A percentile compares a stretch with the other conserved stretches of the same genome.
These are phyloP conservation scores for Hucho hucho DNA, from an alignment of 2,113 vertebrate genomes.

Conservation along the genomic window DNA sequence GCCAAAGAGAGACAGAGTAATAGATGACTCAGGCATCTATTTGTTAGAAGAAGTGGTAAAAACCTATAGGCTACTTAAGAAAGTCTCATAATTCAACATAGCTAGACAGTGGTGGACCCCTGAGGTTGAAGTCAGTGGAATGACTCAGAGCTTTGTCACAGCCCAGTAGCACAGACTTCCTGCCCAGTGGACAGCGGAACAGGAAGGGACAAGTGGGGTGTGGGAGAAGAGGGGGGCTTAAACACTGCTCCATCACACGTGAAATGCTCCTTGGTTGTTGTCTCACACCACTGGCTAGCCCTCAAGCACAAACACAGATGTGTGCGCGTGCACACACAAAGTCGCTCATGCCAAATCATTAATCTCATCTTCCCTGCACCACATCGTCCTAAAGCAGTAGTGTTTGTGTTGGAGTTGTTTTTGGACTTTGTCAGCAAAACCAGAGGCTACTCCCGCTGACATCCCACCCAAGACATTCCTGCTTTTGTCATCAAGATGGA, in stretches of 20 bases:
- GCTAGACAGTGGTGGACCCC: background rate
- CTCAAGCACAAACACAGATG: background rate
- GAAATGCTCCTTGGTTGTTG: constrained; percentile 9
- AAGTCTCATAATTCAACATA: background rate
- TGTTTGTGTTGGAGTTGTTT: constrained; percentile 1
- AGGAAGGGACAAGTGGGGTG: constrained; percentile 60
- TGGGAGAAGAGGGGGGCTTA: constrained; percentile 43
- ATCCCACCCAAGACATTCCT: background rate
- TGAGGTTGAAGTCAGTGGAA: background rate
- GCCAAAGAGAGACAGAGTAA: constrained; percentile 25
- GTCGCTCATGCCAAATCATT: background rate
- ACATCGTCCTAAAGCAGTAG: constrained; percentile 1
- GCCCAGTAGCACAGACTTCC: constrained; percentile 56
- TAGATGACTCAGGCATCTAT: background rate
- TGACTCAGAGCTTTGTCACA: constrained; percentile 23
- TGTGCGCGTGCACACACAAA: constrained; percentile 2
- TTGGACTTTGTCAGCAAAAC: constrained; percentile 21
- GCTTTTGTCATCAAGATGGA: constrained; percentile 9
- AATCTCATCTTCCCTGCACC: background rate
- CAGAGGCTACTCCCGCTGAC: background rate
- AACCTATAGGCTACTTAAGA: too few species aligned
- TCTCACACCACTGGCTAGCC: background rate
- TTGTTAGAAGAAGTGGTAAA: background rate
- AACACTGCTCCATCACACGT: background rate
- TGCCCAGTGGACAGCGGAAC: constrained; percentile 59